Evolutionary conservation across 2,797 vertebrate species (phyloP).

Genomic region (Orientallactaga sibirica): DNA sequence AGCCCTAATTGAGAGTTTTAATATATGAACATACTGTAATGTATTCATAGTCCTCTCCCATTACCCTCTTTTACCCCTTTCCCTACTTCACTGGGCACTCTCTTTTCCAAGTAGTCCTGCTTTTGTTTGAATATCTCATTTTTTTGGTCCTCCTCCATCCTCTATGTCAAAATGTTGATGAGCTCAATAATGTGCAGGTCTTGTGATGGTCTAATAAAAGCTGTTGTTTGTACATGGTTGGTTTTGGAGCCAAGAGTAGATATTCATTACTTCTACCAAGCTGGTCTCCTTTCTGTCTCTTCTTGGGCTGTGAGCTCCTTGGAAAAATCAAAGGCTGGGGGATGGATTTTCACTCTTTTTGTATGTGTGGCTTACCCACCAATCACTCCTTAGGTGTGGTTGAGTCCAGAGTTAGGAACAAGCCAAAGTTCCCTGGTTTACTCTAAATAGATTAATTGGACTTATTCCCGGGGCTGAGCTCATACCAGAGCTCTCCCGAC

Average conservation of each 20-base stretch:
- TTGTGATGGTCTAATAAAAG: too few species aligned
- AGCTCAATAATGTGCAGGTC: too few species aligned
- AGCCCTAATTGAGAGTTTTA: too few species aligned
- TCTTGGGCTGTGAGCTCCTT: neutral
- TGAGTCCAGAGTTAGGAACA: neutral
- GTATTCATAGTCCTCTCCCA: too few species aligned
- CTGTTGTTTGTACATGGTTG: neutral
- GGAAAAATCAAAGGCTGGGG: neutral
- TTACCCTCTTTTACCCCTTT: too few species aligned
- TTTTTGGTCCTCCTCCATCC: too few species aligned
- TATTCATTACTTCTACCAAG: neutral
- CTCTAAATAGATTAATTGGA: neutral
- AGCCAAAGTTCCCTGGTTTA: neutral
- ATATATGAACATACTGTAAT: too few species aligned
- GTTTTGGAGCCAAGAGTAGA: neutral
- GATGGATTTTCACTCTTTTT: neutral
- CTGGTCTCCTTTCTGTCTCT: neutral
- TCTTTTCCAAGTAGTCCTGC: too few species aligned
- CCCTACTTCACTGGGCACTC: too few species aligned
- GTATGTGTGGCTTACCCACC: neutral
- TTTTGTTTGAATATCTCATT: too few species aligned
- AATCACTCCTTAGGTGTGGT: neutral
- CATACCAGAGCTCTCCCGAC: neutral
- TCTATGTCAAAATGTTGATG: too few species aligned
- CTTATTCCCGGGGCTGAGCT: neutral